phyloP scores from a whole-genome alignment of 2,888 invertebrate species.

The Philereme transversata region DNA sequence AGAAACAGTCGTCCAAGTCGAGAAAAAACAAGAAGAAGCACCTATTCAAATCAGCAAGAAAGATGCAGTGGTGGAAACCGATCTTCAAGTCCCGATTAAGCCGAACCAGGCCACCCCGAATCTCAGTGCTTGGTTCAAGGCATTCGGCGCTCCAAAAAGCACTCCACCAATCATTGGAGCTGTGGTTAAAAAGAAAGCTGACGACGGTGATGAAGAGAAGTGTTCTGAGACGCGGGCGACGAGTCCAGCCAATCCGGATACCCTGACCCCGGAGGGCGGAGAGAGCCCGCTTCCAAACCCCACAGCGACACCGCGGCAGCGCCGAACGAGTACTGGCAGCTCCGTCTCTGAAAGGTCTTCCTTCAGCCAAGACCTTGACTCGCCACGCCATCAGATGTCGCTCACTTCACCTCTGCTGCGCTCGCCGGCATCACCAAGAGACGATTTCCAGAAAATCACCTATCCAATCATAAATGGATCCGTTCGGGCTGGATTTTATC shows the following conservation, averaged over 20 bases:
- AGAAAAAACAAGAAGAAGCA: conserved; percentile 51
- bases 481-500: conserved; percentile 94
- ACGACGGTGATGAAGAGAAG: conserved; percentile 79
- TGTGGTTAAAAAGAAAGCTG: conserved; percentile 83
- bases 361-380: conserved; percentile 90
- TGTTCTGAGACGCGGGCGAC: conserved; percentile 55
- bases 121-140: conserved; percentile 96
- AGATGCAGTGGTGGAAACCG: conserved; percentile 73
- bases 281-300: conserved; percentile 69
- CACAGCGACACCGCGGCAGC: conserved; percentile 78
- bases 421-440: conserved; percentile 91
- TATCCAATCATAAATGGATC: conserved; percentile 91
- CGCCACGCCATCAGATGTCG: conserved; percentile 89
- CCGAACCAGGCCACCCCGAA: conserved; percentile 90
- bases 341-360: conserved; percentile 91
- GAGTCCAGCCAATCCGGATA: conserved; percentile 65
- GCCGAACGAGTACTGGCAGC: conserved; percentile 91
- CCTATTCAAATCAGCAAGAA: conserved; percentile 59
- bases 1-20: conserved; percentile 32
- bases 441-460: conserved; percentile 87
- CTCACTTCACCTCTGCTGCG: conserved; percentile 89
- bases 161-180: conserved; percentile 73
- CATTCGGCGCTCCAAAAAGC: conserved; percentile 93
- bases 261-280: conserved; percentile 72
- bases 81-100: conserved; percentile 60